Percentiles rank a stretch among this genome's conserved stretches.
phyloP scores from a whole-genome alignment of 92 coral and sea anemone genomes.

The Zoanthus sansibaricus region DNA sequence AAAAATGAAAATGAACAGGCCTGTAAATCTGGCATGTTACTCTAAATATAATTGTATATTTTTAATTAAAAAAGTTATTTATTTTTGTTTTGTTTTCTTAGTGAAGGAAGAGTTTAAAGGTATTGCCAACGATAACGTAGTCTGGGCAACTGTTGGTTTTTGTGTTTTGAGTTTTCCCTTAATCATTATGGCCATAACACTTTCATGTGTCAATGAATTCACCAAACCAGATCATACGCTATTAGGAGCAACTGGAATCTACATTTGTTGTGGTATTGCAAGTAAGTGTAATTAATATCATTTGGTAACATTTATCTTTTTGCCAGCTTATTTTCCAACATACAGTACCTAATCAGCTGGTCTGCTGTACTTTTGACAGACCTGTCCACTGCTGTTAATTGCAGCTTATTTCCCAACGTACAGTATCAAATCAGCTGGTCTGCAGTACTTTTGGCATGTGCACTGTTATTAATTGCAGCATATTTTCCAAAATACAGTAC shows the following conservation, averaged over 20 bases:
- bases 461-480: no score
- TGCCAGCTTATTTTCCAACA: no score
- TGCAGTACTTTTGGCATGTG: no score
- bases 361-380: conserved; percentile 35
- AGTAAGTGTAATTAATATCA: conserved; percentile 66
- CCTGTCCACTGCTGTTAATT: conserved; percentile 60
- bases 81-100: conserved; percentile 30
- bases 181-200: conserved; percentile 65
- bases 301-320: no score
- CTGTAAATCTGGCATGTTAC: background rate
- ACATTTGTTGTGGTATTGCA: conserved; percentile 76
- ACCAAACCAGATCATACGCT: conserved; percentile 80
- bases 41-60: background rate
- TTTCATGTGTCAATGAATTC: conserved; percentile 92
- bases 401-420: conserved; percentile 41
- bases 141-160: conserved; percentile 90
- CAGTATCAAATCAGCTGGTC: no score
- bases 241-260: conserved; percentile 87
- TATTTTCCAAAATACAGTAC: background rate
- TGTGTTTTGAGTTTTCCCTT: conserved; percentile 71
- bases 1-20: no score
- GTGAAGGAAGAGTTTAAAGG: conserved; percentile 87
- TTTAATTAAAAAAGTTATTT: background rate
- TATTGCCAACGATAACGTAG: conserved; percentile 83
- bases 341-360: background rate